Evolutionary conservation across 2,113 vertebrate species (phyloP), one percentile per base, ranked within the genome.

Genomic region (Psilopsiagon aurifrons): DNA sequence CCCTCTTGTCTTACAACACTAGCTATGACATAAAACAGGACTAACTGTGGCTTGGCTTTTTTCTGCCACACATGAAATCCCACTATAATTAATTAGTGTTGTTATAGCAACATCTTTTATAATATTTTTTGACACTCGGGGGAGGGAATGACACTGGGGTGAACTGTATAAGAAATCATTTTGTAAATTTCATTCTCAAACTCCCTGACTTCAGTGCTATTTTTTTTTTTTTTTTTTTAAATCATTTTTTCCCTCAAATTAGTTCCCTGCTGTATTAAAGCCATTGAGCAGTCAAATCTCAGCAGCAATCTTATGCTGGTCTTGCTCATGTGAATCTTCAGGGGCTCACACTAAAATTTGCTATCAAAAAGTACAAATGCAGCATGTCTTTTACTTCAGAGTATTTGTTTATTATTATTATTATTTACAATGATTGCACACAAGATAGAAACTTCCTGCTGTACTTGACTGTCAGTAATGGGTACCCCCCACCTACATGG

Each of bases 1-100:
- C 55, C 11, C 5, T 81, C 80, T 91, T 86, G 77, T 90, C 85
- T 94, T 97, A 93, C 79, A 88, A 75, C 35, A 93, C 52, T 64
- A 59, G 49, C 44, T 90, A 8, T 96, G 88, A 88, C 87, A 95
- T 69, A 49, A 87, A 95, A 85, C 51, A 96, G 78, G 79, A 93
- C 43, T 63, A 23, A 77, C 77, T 43, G 67, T 78, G 74, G 66
- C 85, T 91, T 94, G 85, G n/a, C 35, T 97, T 77, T 92, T 94
- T 91, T 68, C 79, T 97, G 64, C 63, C 77, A 82, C 55, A 77
- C 69, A 90, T 90, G 62, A 97, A 98, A 97, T 97, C 83, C 70
- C 83, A 66, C 69, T 93, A 91, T 95, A 97, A 97, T 97, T 97
- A 98, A 98, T 98, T 96, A 97, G 69, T 80, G 95, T 94, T 97